Evolutionary conservation across 2,113 vertebrate species (phyloP).

Genomic region (Chauna torquata): DNA sequence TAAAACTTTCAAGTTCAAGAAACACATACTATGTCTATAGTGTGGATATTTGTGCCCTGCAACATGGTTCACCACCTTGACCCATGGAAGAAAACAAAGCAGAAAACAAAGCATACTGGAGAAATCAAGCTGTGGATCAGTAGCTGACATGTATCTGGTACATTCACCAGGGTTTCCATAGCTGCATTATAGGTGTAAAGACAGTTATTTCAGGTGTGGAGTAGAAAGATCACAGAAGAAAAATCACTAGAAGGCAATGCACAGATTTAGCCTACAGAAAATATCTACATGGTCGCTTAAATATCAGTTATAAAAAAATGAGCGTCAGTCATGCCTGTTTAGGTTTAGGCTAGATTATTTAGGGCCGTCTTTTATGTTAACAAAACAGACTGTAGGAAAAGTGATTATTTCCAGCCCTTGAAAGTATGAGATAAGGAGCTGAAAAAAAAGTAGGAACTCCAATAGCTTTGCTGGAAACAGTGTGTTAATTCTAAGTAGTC

Average conservation of each 20-base stretch:
- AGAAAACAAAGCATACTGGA: rapidly evolving
- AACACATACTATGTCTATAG: rapidly evolving
- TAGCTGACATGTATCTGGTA: background rate
- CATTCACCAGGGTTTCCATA: background rate
- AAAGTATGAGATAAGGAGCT: background rate
- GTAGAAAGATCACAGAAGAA: background rate
- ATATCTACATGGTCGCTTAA: background rate
- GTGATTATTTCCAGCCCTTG: background rate
- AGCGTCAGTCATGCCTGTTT: background rate
- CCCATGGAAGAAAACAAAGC: rapidly evolving
- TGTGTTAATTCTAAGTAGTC: background rate
- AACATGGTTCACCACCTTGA: rapidly evolving
- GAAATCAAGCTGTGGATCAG: background rate
- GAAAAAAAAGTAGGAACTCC: background rate
- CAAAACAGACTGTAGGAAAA: background rate
- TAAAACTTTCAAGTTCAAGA: background rate
- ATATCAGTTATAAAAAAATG: background rate
- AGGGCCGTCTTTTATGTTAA: background rate
- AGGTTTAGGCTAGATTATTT: background rate
- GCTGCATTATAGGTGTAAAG: background rate
- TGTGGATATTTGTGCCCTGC: rapidly evolving
- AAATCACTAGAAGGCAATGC: background rate
- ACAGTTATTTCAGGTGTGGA: background rate
- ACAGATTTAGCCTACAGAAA: background rate
- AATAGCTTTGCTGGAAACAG: background rate